phyloP scores from a whole-genome alignment of 2,888 invertebrate species.

The Netelia melanura region DNA sequence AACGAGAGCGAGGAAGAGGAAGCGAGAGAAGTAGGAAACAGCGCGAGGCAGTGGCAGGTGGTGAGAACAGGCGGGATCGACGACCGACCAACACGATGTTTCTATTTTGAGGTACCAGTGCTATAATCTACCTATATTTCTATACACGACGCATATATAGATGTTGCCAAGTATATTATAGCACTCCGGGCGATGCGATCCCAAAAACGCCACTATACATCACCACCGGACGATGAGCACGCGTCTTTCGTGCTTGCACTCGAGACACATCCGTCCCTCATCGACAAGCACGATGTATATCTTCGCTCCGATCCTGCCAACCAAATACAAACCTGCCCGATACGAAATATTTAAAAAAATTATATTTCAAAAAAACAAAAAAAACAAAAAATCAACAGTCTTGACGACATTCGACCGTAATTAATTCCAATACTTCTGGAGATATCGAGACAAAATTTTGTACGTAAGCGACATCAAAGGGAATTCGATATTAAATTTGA shows the following conservation, averaged over 20 bases:
- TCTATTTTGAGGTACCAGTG: slow-evolving; percentile 64
- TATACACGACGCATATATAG: slow-evolving; percentile 24
- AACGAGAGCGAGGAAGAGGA: slow-evolving; percentile 59
- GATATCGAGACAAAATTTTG: no score
- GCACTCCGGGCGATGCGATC: slow-evolving; percentile 15
- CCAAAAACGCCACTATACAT: not conserved
- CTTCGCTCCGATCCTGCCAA: not conserved
- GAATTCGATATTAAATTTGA: no score
- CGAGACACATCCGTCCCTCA: not conserved
- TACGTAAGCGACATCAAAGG: no score
- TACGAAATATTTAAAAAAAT: not conserved
- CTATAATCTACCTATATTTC: slow-evolving; percentile 31
- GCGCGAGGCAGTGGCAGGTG: slow-evolving; percentile 64
- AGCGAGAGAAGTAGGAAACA: slow-evolving; percentile 46
- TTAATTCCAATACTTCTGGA: no score
- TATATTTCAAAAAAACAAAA: no score
- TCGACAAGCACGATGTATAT: not conserved
- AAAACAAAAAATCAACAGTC: no score
- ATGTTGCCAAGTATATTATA: slow-evolving; percentile 2
- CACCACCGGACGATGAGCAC: not conserved
- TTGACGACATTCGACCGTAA: no score
- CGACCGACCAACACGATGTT: slow-evolving; percentile 66
- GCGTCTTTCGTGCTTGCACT: slow-evolving; percentile 11
- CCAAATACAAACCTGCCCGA: not conserved
- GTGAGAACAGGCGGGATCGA: slow-evolving; percentile 66